Conservation (phyloP, 2,797 vertebrate species). For the Sandelia bainsii region DNA sequence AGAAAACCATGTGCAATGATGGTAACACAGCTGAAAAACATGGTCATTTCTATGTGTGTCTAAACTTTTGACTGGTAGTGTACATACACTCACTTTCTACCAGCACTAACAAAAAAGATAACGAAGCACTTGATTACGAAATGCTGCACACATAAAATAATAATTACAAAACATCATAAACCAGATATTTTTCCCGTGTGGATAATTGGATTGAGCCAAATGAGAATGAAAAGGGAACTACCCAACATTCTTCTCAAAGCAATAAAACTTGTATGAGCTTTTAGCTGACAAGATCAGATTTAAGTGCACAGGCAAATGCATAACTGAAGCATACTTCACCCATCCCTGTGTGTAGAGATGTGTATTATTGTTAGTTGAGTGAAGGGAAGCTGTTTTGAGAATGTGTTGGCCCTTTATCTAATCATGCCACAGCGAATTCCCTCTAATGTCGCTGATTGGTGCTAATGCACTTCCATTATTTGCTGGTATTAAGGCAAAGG, state of each 20-base stretch:
- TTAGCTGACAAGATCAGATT: constrained; percentile 55
- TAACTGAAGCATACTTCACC: constrained; percentile 28
- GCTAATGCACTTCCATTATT: constrained; percentile 68
- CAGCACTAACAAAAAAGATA: constrained; percentile 16
- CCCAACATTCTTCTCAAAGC: constrained; percentile 18
- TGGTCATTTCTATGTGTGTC: too few species aligned
- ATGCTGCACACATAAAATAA: constrained; percentile 38
- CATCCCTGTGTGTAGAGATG: constrained; percentile 32
- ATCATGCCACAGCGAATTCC: constrained; percentile 61
- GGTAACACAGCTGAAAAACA: too few species aligned
- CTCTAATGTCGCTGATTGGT: constrained; percentile 58
- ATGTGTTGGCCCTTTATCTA: constrained; percentile 63
- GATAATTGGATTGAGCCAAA: constrained; percentile 56
- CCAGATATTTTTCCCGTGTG: constrained; percentile 29
- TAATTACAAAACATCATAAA: constrained; percentile 46
- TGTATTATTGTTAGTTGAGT: constrained; percentile 48
- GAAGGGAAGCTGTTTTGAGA: constrained; percentile 53
- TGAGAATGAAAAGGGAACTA: constrained; percentile 25
- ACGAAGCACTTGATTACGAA: constrained; percentile 41
- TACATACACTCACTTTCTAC: constrained; percentile 9
- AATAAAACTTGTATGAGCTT: constrained; percentile 48
- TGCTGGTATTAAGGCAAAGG: constrained; percentile 38
- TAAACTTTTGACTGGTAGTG: too few species aligned
- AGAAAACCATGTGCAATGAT: too few species aligned
- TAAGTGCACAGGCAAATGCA: constrained; percentile 28